Base-by-base conservation (phyloP, 2,113 vertebrate species). In the Myrmecobius fasciatus region DNA sequence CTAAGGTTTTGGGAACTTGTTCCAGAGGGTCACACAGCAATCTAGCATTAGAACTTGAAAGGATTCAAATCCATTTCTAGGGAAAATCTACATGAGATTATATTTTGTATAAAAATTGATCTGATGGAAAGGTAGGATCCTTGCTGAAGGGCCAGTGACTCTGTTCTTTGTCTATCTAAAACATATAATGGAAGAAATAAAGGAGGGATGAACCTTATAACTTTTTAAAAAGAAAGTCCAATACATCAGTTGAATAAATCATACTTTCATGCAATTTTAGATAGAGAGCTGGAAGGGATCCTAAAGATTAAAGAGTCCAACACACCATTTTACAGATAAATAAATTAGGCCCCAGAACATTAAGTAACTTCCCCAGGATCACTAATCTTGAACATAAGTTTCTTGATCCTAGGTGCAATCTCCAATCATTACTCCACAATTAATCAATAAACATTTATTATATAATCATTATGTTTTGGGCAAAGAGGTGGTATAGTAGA, bases 101-200 rank as follows among this genome's bases (percentile, higher is more conserved):
- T 93, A n/a, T 91, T 95, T 90, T 88, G 54, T 94, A 54, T 88
- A 92, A 92, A 89, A 24, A 49, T 83, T 14, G 67, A 90, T 94
- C 28, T 90, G 11, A 92, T 49, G 22, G 12, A 36, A 75, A 75
- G 28, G 53, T 47, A 51, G 90, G 12, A 7, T 36, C 52, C 91
- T 92, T 94, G 53, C 2, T 52, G 93, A n/a, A 22, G 67, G 91
- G 25, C 89, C 60, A 11, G 31, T 3, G 12, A 48, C 92, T 95
- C 95, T 51, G 51, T 96, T 20, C 88, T 96, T 36, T 92, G 28
- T 47, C 2, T 46, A 88, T 96, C 93, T 92, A 90, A 96, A 89
- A n/a, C 17, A 91, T 24, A 88, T 25, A 95, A 36, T 43, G n/a
- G 60, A 83, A 43, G 67, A 43, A 83, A 43, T 43, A 43, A 43